These are phyloP conservation scores for Dermolepida albohirtum DNA, from an alignment of 2,888 invertebrate species.

Conservation along the genomic window DNA sequence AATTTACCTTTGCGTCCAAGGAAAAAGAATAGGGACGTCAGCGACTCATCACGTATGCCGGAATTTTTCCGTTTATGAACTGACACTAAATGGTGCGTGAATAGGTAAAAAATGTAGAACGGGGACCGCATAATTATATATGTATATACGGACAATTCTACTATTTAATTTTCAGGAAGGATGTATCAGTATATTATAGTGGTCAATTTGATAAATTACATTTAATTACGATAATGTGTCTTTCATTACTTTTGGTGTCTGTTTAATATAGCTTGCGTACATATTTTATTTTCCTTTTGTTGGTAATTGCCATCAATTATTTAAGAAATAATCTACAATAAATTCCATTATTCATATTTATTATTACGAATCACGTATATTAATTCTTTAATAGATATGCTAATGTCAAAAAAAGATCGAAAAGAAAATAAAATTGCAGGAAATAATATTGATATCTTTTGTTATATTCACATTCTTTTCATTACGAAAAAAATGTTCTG, in stretches of 20 bases:
- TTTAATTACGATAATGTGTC: constrained; percentile 6
- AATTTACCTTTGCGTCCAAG: not conserved
- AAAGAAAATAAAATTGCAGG: too few relatives aligned
- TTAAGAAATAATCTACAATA: too few relatives aligned
- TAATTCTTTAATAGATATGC: too few relatives aligned
- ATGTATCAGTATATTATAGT: not conserved
- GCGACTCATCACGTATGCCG: not conserved
- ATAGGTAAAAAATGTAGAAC: not conserved
- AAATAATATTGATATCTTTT: too few relatives aligned
- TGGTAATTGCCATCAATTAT: too few relatives aligned
- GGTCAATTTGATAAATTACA: constrained; percentile 11
- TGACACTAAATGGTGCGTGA: not conserved
- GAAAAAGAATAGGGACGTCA: not conserved
- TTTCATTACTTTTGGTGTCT: not conserved
- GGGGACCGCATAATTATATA: not conserved
- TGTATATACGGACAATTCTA: not conserved
- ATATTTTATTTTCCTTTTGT: too few relatives aligned
- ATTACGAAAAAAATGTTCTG: too few relatives aligned
- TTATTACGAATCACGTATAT: too few relatives aligned
- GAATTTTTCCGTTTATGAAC: not conserved
- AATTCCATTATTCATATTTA: too few relatives aligned
- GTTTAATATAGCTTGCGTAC: constrained; percentile 1
- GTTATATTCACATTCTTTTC: too few relatives aligned
- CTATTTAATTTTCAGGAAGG: constrained; percentile 8
- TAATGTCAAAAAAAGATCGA: too few relatives aligned